phyloP scores from a whole-genome alignment of 2,113 vertebrate species.

The Silurus asotus region DNA sequence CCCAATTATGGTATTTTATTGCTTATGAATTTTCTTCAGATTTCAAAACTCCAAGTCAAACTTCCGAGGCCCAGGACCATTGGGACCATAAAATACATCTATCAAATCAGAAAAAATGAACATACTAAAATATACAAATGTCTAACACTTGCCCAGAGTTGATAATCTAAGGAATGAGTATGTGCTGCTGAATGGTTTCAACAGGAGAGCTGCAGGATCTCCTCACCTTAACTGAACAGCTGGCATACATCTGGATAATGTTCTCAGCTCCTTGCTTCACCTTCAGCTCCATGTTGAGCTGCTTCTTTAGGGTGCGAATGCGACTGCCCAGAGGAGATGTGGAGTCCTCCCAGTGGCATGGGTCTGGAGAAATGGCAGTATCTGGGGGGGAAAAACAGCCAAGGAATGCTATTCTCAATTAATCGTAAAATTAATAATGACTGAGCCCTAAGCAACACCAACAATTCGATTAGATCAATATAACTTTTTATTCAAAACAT shows the following conservation, averaged over 20 bases:
- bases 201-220: not conserved
- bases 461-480: not conserved
- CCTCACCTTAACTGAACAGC: conserved; percentile 80
- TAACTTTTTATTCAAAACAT: not conserved
- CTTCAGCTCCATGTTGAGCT: conserved; percentile 91
- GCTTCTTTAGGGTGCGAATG: conserved; percentile 83
- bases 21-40: not conserved
- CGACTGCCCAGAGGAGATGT: conserved; percentile 71
- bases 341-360: conserved; percentile 74
- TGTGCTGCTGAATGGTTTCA: not conserved
- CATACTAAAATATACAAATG: not conserved
- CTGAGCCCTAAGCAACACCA: not conserved
- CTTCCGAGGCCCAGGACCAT: not conserved
- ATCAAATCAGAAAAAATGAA: not conserved
- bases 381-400: conserved; percentile 41
- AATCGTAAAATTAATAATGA: not conserved
- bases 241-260: conserved; percentile 87
- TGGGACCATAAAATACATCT: not conserved
- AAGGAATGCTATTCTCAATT: not conserved
- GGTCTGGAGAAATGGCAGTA: conserved; percentile 68
- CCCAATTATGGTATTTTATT: not conserved
- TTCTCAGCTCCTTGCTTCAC: conserved; percentile 96
- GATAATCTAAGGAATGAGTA: not conserved
- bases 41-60: not conserved
- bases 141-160: not conserved